Percentiles rank a stretch among this genome's conserved stretches.
Evolutionary conservation across 2,113 vertebrate species (phyloP).

Genomic region (Phyllostomus discolor): DNA sequence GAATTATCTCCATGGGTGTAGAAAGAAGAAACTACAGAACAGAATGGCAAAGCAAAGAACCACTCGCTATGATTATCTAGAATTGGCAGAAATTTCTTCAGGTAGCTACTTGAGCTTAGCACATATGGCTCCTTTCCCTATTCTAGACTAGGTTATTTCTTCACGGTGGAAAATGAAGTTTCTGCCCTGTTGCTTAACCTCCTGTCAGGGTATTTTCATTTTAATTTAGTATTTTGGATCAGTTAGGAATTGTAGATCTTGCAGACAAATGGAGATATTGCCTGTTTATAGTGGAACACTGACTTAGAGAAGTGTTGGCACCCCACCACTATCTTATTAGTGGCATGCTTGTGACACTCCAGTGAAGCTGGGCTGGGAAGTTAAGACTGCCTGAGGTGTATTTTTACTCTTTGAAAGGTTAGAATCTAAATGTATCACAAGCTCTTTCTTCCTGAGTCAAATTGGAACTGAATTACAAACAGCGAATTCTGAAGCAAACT

Average conservation of each 20-base stretch:
- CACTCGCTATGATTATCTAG: not conserved
- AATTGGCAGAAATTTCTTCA: not conserved
- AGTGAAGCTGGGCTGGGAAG: not conserved
- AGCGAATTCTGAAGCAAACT: slow-evolving; percentile 10
- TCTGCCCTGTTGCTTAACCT: not conserved
- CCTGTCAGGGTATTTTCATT: not conserved
- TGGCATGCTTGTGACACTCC: not conserved
- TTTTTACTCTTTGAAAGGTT: slow-evolving; percentile 55
- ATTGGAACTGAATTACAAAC: not conserved
- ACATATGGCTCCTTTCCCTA: not conserved
- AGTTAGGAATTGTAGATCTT: not conserved
- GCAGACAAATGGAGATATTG: slow-evolving; percentile 32
- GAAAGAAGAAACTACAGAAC: slow-evolving; percentile 57
- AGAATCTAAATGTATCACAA: slow-evolving; percentile 17
- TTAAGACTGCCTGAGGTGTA: not conserved
- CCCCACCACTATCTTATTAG: not conserved
- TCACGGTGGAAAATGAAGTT: not conserved
- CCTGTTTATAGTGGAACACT: slow-evolving; percentile 37
- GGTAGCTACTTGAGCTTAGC: not conserved
- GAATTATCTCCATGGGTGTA: slow-evolving; percentile 59
- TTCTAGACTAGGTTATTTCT: not conserved
- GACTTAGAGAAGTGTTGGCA: slow-evolving; percentile 33
- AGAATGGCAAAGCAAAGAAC: not conserved
- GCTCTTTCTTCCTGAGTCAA: not conserved
- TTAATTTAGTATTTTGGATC: not conserved